Evolutionary conservation across 1,140 invertebrate genomes (phyloP).

Genomic region (Leucophenga varia): DNA sequence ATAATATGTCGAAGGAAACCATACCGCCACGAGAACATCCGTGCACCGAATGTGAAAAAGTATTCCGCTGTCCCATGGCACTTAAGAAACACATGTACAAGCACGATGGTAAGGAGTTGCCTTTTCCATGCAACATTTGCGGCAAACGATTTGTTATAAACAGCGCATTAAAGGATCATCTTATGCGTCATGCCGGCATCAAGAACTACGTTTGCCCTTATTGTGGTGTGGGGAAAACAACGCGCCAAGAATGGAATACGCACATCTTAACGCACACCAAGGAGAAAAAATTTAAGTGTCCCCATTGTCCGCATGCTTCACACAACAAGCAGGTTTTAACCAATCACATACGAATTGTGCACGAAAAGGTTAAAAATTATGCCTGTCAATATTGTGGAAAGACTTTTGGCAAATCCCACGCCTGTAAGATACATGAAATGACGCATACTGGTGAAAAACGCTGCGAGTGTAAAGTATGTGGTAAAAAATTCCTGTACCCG

Average conservation of each 20-base stretch:
- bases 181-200: conserved; percentile 51
- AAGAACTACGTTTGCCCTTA: conserved; percentile 52
- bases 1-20: conserved; percentile 43
- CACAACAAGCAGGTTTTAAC: conserved; percentile 48
- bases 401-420: conserved; percentile 52
- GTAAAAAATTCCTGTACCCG: conserved; percentile 50
- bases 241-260: conserved; percentile 49
- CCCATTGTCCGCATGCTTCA: conserved; percentile 46
- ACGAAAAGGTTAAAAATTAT: conserved; percentile 52
- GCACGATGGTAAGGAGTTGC: conserved; percentile 60
- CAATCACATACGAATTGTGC: conserved; percentile 51
- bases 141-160: conserved; percentile 55
- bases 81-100: conserved; percentile 60
- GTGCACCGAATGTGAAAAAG: conserved; percentile 47
- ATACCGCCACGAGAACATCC: conserved; percentile 44
- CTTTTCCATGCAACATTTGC: conserved; percentile 62
- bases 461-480: conserved; percentile 51
- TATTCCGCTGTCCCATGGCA: conserved; percentile 50
- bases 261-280: conserved; percentile 50
- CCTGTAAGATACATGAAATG: conserved; percentile 54
- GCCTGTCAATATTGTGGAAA: conserved; percentile 52
- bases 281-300: conserved; percentile 52
- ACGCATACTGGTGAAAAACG: conserved; percentile 59
- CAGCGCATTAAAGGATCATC: conserved; percentile 45
- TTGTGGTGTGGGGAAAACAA: conserved; percentile 51